Evolutionary conservation across 2,797 vertebrate genomes (phyloP).

Genomic region (Melanotaenia maccullochi): DNA sequence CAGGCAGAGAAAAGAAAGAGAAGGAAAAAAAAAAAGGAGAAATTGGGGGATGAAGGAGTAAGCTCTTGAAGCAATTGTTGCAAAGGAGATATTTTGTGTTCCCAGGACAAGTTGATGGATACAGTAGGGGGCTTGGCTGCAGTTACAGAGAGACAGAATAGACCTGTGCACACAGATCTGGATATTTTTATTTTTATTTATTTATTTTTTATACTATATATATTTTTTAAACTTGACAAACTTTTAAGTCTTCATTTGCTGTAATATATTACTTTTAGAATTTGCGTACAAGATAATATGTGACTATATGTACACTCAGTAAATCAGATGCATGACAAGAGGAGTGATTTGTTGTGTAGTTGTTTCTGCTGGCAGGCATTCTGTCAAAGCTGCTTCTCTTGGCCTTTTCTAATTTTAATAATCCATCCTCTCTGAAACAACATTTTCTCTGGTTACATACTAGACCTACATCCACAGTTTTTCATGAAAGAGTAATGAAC

Average conservation of each 20-base stretch:
- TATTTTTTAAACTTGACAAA: neutral
- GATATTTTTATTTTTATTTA: neutral
- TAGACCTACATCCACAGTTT: conserved; percentile 2
- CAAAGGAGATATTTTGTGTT: conserved; percentile 70
- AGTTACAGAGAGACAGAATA: conserved; percentile 40
- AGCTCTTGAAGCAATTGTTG: conserved; percentile 79
- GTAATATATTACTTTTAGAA: conserved; percentile 7
- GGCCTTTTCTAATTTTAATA: conserved; percentile 13
- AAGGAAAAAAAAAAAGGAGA: conserved; percentile 42
- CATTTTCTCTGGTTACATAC: conserved; percentile 5
- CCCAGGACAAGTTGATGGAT: conserved; percentile 48
- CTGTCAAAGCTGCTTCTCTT: conserved; percentile 22
- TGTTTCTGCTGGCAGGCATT: conserved; percentile 9
- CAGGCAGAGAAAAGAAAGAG: conserved; percentile 72
- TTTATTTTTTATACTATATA: neutral
- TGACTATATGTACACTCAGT: conserved; percentile 7
- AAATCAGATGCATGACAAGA: conserved; percentile 29
- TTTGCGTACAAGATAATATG: neutral
- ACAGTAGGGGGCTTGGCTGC: conserved; percentile 21
- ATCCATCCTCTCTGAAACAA: conserved; percentile 4
- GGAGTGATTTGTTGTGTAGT: conserved; percentile 15
- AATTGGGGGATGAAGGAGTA: conserved; percentile 58
- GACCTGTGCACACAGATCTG: conserved; percentile 17
- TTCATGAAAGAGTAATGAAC: neutral
- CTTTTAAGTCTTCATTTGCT: conserved; percentile 2